Evolutionary conservation across 1,140 invertebrate genomes (phyloP), one percentile per base, ranked within the genome.

Genomic region (Asbolus verrucosus): DNA sequence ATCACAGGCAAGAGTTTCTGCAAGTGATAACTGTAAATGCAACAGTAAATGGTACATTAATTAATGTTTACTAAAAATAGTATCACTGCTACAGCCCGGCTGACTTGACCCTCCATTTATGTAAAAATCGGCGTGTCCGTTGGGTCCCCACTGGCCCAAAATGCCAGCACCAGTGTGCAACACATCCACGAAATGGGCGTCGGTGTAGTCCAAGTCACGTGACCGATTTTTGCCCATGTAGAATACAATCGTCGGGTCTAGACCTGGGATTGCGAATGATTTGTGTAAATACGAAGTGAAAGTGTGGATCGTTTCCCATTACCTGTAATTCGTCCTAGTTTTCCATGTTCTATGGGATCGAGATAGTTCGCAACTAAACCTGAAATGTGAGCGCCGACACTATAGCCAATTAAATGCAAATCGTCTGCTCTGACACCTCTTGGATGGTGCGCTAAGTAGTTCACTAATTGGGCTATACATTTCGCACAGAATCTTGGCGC

Each of bases 61-160:
- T n/a, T 6, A 4, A 2, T 36, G 5, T 88, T 89, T 86, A 93
- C 92, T 89, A 75, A 94, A 91, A 36, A 94, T 83, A 1, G 90
- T 92, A 54, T 90, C 85, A 36, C 90, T 90, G 0, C 90, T 88
- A 77, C 94, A 96, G 46, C 93, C 94, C 1, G 94, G 94, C 75
- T 96, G 94, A 74, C 91, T 90, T 33, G 91, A 92, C 24, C 94
- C 94, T 6, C 94, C 94, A 78, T 96, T 95, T 16, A 94, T 91
- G 81, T 95, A 95, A 81, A 94, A 96, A 80, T 96, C 94, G 6
- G 92, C 92, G 79, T 95, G 93, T 0, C 93, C 94, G 74, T 89
- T 93, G 0, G 92, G 91, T 1, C 92, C 91, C 92, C 92, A 94
- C 77, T 94, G 91, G 0, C 92, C 91, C 11, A 94, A 83, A 50